Conservation (phyloP, 2,113 vertebrate genomes). For the Lampris megalopsis region DNA sequence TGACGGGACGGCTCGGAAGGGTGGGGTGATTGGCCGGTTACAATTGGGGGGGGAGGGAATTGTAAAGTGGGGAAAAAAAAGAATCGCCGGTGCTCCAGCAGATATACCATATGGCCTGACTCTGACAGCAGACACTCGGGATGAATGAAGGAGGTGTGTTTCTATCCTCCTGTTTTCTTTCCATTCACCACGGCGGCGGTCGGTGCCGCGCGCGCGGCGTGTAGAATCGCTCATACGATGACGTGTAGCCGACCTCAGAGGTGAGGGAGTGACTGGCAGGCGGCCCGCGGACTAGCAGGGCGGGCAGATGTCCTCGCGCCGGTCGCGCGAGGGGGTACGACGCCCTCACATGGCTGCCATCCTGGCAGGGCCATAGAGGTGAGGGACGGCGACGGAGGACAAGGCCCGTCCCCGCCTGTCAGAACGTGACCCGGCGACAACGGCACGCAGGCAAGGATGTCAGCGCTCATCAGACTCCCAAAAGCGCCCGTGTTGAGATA, state of each 20-base stretch:
- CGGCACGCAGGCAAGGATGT: neutral
- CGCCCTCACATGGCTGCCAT: conserved; percentile 15
- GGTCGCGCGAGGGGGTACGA: conserved; percentile 16
- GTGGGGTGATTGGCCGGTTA: too few species aligned
- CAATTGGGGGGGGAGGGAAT: too few species aligned
- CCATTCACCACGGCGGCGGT: too few species aligned
- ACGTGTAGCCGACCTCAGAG: conserved; percentile 4
- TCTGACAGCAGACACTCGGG: too few species aligned
- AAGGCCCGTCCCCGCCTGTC: neutral
- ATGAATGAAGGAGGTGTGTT: too few species aligned
- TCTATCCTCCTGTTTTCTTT: too few species aligned
- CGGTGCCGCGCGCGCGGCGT: too few species aligned
- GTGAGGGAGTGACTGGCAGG: conserved; percentile 37
- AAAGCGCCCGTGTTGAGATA: too few species aligned
- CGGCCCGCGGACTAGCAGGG: conserved; percentile 28
- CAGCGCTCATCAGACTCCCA: neutral
- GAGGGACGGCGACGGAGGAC: conserved; percentile 31
- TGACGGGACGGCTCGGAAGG: too few species aligned
- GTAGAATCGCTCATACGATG: neutral
- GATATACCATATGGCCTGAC: too few species aligned
- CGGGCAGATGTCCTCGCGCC: conserved; percentile 58
- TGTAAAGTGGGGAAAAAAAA: too few species aligned
- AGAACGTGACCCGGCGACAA: neutral
- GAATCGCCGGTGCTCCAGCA: too few species aligned
- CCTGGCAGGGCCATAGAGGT: conserved; percentile 17